Evolutionary conservation across 2,797 vertebrate genomes (phyloP), one percentile per base, ranked within the genome.

Genomic region (Microcaecilia unicolor): DNA sequence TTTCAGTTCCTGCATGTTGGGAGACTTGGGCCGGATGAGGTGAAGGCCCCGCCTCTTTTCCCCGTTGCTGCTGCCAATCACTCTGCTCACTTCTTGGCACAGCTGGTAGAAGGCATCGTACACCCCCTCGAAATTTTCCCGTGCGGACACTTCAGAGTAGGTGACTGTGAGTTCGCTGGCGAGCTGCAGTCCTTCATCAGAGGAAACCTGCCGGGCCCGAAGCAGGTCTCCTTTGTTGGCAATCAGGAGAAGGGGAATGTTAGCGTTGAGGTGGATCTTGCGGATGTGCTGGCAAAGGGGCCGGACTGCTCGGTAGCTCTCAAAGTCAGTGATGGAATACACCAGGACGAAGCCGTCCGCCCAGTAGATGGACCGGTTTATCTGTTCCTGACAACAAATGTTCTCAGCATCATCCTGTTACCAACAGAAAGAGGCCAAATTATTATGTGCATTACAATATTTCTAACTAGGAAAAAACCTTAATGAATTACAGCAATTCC

Each of bases 1-100:
- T 73, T 95, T 95, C 44, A 96, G 52, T 65, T 96, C 92, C 57
- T 96, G 92, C 92, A 96, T 96, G 63, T 95, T 96, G 25, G 92
- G 92, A 4, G 91, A 95, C 33, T 93, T 92, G 42, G 92, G 91
- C 17, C 92, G 60, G 17, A 85, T 86, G 3, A 95, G 79, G 52
- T 93, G 91, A 12, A 96, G 87, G 3, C 91, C 90, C 16, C 78
- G 73, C 18, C 92, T 69, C 25, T 94, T 96, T 77, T 96, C 92
- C 1, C 91, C 91, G 0, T 90, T 91, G n/a, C 77, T 84, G 41
- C 82, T 77, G 12, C 85, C 78, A 4, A 90, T 40, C 2, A 83
- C 82, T 30, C 90, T 76, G 61, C 87, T 80, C 28, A 92, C 78
- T 72, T 94, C 91, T 51, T 91, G 90, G 37, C 91, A 94, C 8